These are phyloP conservation scores for Pristionchus maxplancki DNA, from an alignment of 2,888 invertebrate species.

Conservation along the genomic window DNA sequence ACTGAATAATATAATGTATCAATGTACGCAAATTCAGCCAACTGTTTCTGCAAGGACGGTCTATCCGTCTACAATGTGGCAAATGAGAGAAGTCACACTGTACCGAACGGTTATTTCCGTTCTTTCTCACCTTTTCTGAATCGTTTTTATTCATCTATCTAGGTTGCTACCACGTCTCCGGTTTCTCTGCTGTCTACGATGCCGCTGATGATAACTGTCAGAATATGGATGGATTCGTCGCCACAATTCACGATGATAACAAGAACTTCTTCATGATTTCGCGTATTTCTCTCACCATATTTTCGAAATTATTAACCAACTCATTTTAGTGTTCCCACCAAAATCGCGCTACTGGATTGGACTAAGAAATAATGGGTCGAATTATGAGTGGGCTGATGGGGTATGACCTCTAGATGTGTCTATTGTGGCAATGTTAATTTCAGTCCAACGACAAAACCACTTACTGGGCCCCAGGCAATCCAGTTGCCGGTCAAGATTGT, in stretches of 20 bases:
- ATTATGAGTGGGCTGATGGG: neutral
- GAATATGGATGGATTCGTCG: neutral
- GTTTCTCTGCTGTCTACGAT: neutral
- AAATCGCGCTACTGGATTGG: neutral
- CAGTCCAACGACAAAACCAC: neutral
- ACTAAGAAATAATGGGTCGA: neutral
- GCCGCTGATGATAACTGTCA: neutral
- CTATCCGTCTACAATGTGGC: neutral
- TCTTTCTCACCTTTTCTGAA: neutral
- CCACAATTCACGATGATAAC: neutral
- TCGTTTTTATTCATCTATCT: neutral
- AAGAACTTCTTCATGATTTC: neutral
- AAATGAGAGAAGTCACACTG: neutral
- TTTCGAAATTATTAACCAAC: neutral
- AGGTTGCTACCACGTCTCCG: conserved; percentile 7
- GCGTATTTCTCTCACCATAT: neutral
- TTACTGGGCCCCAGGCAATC: neutral
- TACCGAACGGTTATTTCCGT: neutral
- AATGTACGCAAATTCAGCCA: neutral
- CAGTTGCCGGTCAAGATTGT: neutral
- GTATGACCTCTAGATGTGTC: neutral
- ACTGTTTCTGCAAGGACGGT: neutral
- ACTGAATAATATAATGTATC: no score
- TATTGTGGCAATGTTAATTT: neutral
- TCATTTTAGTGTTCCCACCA: neutral